Percentiles rank a stretch among this genome's conserved stretches.
Evolutionary conservation across 2,888 invertebrate genomes (phyloP).

Genomic region (Andrena trimmerana): DNA sequence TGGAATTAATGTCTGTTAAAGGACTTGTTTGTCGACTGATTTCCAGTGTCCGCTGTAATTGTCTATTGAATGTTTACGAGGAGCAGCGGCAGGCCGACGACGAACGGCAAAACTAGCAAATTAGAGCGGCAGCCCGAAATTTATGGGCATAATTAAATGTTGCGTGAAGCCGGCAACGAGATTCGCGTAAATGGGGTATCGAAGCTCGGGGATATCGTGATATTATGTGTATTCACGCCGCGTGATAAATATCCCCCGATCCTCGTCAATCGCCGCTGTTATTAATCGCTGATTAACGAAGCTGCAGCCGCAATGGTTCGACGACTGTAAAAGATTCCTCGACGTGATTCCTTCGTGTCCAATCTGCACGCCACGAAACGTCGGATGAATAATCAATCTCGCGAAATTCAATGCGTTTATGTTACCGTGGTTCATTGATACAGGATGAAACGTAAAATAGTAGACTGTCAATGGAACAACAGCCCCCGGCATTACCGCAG

Average conservation of each 20-base stretch:
- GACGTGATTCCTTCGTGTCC: too few species aligned
- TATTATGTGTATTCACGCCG: slow-evolving; percentile 14
- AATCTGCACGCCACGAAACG: too few species aligned
- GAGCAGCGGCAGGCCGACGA: background rate
- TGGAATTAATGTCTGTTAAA: too few species aligned
- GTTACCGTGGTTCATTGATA: background rate
- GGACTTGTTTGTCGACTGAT: too few species aligned
- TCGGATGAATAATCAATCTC: background rate
- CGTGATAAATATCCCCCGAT: too few species aligned
- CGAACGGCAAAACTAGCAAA: slow-evolving; percentile 17
- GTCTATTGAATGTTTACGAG: slow-evolving; percentile 8
- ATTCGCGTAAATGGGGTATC: slow-evolving; percentile 4
- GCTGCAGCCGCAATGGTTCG: too few species aligned
- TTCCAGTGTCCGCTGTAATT: background rate
- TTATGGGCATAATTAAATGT: slow-evolving; percentile 21
- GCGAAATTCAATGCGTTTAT: slow-evolving; percentile 16
- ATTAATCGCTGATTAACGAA: too few species aligned
- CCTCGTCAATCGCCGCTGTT: too few species aligned
- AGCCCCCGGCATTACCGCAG: slow-evolving; percentile 4
- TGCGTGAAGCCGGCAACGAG: slow-evolving; percentile 7
- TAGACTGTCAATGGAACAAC: background rate
- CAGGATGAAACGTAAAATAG: slow-evolving; percentile 27
- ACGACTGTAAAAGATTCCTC: too few species aligned
- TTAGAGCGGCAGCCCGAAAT: slow-evolving; percentile 15
- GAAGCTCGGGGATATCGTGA: slow-evolving; percentile 22